Evolutionary conservation across 2,113 vertebrate genomes (phyloP).

Genomic region (Catharus bicknelli): DNA sequence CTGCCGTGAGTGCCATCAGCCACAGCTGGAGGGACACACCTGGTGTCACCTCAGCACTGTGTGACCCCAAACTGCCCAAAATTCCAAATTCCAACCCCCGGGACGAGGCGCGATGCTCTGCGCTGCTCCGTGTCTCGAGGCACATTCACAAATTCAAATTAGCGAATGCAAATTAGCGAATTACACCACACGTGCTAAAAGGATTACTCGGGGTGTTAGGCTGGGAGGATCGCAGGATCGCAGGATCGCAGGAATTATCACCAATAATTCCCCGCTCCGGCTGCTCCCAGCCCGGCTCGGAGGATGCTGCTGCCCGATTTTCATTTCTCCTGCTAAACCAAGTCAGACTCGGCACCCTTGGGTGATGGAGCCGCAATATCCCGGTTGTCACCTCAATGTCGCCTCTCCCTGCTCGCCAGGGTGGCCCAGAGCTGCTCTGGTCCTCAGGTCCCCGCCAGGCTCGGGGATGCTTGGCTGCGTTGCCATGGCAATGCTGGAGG

Average conservation of each 20-base stretch:
- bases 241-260: background rate
- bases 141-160: background rate
- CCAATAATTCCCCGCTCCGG: background rate
- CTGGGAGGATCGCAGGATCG: too few relatives aligned
- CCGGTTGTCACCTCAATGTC: accelerated
- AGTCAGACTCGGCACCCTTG: background rate
- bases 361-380: accelerated
- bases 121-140: background rate
- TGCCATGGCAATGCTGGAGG: background rate
- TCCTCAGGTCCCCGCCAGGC: background rate
- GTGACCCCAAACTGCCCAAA: background rate
- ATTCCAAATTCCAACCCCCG: background rate
- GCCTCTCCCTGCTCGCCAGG: too few relatives aligned
- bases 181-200: background rate
- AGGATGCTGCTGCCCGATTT: accelerated
- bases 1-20: accelerated
- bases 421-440: too few relatives aligned
- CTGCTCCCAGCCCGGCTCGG: background rate
- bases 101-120: background rate
- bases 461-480: background rate
- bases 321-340: background rate
- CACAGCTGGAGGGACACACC: background rate
- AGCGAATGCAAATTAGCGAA: background rate
- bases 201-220: background rate
- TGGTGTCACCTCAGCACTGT: accelerated